Percentiles rank a stretch among this genome's conserved stretches.
phyloP scores from a whole-genome alignment of 2,113 vertebrate genomes.

The Microtus pennsylvanicus region DNA sequence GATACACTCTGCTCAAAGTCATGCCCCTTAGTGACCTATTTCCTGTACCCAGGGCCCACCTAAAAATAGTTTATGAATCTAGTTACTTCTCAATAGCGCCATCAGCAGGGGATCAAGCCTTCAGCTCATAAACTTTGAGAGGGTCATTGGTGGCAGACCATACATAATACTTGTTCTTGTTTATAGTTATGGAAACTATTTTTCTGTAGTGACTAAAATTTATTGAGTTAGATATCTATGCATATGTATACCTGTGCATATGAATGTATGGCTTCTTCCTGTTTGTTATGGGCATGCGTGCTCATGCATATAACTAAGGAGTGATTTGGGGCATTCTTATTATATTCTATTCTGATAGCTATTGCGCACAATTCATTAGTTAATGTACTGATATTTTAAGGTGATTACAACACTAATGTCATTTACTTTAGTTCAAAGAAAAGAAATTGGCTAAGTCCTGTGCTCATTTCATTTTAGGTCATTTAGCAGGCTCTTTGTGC shows the following conservation, averaged over 20 bases:
- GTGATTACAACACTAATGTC: not conserved
- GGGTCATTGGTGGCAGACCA: not conserved
- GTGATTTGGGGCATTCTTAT: not conserved
- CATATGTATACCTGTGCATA: not conserved
- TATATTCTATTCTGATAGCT: slow-evolving; percentile 13
- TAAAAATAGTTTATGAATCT: not conserved
- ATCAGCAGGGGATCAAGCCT: too few relatives aligned
- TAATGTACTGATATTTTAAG: not conserved
- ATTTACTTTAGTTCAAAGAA: slow-evolving; percentile 10
- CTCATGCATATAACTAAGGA: not conserved
- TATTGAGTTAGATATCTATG: not conserved
- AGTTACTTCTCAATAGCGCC: too few relatives aligned
- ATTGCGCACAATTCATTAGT: not conserved
- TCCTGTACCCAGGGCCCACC: not conserved
- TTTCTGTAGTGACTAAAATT: not conserved
- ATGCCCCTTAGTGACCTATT: not conserved
- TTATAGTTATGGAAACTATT: not conserved
- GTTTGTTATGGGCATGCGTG: too few relatives aligned
- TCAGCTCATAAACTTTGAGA: not conserved
- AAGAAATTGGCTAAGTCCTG: not conserved
- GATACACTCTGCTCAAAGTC: not conserved
- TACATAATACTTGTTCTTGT: slow-evolving; percentile 9
- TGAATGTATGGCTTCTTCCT: not conserved
- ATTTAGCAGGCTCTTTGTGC: not conserved
- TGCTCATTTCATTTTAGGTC: not conserved